These are phyloP conservation scores for Takifugu ocellatus DNA, from an alignment of 2,797 vertebrate species.

Conservation along the genomic window DNA sequence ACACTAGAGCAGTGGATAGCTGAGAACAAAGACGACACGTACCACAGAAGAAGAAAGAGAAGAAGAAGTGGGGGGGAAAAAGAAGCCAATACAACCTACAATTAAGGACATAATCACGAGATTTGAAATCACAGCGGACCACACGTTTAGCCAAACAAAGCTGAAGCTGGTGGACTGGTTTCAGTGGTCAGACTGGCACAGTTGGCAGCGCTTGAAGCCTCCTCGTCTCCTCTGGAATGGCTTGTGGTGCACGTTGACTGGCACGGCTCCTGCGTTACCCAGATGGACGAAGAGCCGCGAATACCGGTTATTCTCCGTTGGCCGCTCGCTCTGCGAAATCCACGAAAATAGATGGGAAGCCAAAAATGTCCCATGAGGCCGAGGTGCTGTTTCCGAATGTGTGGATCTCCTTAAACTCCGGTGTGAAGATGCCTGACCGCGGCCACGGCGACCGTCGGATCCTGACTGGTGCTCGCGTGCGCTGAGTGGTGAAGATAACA, in stretches of 20 bases:
- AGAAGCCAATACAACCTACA: slow-evolving; percentile 53
- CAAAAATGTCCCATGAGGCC: slow-evolving; percentile 9
- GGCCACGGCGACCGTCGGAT: neutral
- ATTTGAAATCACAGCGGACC: slow-evolving; percentile 56
- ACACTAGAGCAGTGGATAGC: slow-evolving; percentile 56
- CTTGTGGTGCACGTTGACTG: slow-evolving; percentile 37
- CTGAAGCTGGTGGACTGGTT: slow-evolving; percentile 61
- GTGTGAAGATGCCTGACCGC: slow-evolving; percentile 1
- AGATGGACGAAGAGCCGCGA: slow-evolving; percentile 46
- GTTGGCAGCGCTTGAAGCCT: slow-evolving; percentile 58
- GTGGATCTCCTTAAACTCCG: neutral
- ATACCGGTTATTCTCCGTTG: slow-evolving; percentile 22
- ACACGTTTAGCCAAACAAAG: slow-evolving; percentile 58
- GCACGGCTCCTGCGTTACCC: slow-evolving; percentile 30
- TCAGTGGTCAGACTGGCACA: slow-evolving; percentile 61
- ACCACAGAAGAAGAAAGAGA: slow-evolving; percentile 23
- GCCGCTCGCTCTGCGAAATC: slow-evolving; percentile 22
- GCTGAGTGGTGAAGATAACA: too few species aligned
- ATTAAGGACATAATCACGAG: slow-evolving; percentile 56
- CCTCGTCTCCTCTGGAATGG: slow-evolving; percentile 34
- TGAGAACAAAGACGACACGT: slow-evolving; percentile 47
- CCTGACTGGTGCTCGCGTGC: too few species aligned
- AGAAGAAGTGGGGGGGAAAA: neutral
- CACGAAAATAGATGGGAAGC: slow-evolving; percentile 4
- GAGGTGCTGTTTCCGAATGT: slow-evolving; percentile 11